Base-by-base conservation (phyloP, 1,140 invertebrate species). In the Drosophila lacertosa region DNA sequence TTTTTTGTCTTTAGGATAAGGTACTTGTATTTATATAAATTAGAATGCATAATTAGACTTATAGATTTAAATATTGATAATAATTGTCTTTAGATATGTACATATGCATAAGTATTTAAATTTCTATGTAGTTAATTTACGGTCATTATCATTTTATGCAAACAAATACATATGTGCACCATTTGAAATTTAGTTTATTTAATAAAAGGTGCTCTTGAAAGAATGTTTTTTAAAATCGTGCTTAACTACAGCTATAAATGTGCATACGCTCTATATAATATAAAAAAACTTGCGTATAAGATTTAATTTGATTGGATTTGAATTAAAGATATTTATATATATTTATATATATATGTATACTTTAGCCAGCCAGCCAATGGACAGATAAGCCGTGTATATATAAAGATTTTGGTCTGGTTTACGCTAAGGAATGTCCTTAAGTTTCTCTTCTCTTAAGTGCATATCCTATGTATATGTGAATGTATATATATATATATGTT, bases 1-100 rank as follows among this genome's bases (percentile, higher is more conserved):
- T n/a, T 35, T 10, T 32, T 62, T 50, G 6, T 26, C 32, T 37
- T 39, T 22, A 22, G 55, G 57, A 29, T 60, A 44, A 53, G 65
- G 45, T 68, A 59, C 62, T 15, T 11, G 29, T 40, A 69, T 69
- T 69, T 69, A 54, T 54, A 55, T 55, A 13, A 44, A 64, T 32
- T 32, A 63, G 22, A 47, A 33, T 62, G 58, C 65, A 69, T 55
- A 55, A 55, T 40, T 40, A 13, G 13, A 50, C 59, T 69, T 48
- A 67, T 3, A 47, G 2, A 22, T 58, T 20, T 51, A 40, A 39
- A 22, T 50, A 60, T 66, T 40, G 44, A 13, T 33, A 35, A 13
- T 37, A 55, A 33, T 44, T 44, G 40, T 33, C 9, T 16, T 13
- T 15, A 32, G 44, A 20, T 26, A 50, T 37, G 15, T 55, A 54